phyloP scores from a whole-genome alignment of 2,797 vertebrate species.

The Pseudopleuronectes americanus region DNA sequence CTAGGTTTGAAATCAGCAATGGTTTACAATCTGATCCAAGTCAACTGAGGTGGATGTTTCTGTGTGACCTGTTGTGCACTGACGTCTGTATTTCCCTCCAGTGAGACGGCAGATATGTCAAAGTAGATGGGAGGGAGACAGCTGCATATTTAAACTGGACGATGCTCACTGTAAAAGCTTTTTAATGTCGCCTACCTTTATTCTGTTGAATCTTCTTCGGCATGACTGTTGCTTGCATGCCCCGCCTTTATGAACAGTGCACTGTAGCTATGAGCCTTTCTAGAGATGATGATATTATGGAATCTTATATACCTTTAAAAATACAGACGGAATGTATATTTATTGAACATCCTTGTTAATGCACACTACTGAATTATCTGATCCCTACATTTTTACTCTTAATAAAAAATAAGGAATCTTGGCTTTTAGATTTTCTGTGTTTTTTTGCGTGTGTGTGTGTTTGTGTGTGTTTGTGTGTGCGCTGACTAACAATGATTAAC shows the following conservation, averaged over 20 bases:
- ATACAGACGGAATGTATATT: constrained; percentile 79
- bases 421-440: background rate
- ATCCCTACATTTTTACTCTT: constrained; percentile 74
- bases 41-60: constrained; percentile 18
- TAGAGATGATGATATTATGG: constrained; percentile 54
- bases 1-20: constrained; percentile 29
- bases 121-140: constrained; percentile 1
- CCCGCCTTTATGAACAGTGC: constrained; percentile 74
- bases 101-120: background rate
- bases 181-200: constrained; percentile 57
- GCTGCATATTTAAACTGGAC: constrained; percentile 28
- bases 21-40: constrained; percentile 33
- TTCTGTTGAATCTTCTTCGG: constrained; percentile 50
- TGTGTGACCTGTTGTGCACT: constrained; percentile 13
- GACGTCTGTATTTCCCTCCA: background rate
- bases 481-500: background rate
- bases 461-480: background rate
- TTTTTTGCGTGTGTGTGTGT: background rate
- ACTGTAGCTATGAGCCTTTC: constrained; percentile 65
- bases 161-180: constrained; percentile 51
- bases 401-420: constrained; percentile 72
- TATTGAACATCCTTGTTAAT: constrained; percentile 71
- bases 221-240: constrained; percentile 81
- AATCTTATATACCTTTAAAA: constrained; percentile 68
- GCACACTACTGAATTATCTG: constrained; percentile 62